phyloP scores from a whole-genome alignment of 2,888 invertebrate species.

The Apeira syringaria region DNA sequence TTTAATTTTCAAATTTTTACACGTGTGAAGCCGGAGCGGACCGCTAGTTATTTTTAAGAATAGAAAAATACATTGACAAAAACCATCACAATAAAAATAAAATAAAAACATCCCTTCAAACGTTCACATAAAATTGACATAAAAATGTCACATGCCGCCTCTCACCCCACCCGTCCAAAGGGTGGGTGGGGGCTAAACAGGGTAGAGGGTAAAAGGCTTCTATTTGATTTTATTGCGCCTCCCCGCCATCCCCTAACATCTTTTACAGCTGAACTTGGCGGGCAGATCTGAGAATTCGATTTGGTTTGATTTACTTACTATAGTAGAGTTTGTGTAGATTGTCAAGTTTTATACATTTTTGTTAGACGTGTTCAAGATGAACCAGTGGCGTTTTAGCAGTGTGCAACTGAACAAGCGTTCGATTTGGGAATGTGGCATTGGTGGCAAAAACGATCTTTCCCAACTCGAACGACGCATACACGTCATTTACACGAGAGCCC shows the following conservation, averaged over 20 bases:
- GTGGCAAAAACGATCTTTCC: too few relatives aligned
- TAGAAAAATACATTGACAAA: too few relatives aligned
- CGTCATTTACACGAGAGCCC: too few relatives aligned
- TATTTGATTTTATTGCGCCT: conserved; percentile 36
- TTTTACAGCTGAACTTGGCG: conserved; percentile 25
- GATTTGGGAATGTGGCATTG: too few relatives aligned
- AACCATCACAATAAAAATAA: conserved; percentile 27
- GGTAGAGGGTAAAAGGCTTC: conserved; percentile 27
- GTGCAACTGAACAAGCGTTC: too few relatives aligned
- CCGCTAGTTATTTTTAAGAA: too few relatives aligned
- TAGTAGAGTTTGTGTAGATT: conserved; percentile 9
- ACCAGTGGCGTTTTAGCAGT: too few relatives aligned
- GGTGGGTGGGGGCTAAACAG: conserved; percentile 2
- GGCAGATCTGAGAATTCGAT: conserved; percentile 20
- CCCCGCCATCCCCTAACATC: conserved; percentile 11
- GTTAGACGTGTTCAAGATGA: too few relatives aligned
- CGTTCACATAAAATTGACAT: conserved; percentile 32
- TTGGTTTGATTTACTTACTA: conserved; percentile 17
- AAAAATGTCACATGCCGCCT: conserved; percentile 33
- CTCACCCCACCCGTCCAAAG: conserved; percentile 8
- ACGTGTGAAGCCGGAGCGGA: not conserved
- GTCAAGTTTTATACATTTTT: not conserved
- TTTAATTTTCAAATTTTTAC: not conserved
- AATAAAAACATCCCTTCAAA: conserved; percentile 23
- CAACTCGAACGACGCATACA: too few relatives aligned